Evolutionary conservation across 2,113 vertebrate species (phyloP).

Genomic region (Amphiprion percula): DNA sequence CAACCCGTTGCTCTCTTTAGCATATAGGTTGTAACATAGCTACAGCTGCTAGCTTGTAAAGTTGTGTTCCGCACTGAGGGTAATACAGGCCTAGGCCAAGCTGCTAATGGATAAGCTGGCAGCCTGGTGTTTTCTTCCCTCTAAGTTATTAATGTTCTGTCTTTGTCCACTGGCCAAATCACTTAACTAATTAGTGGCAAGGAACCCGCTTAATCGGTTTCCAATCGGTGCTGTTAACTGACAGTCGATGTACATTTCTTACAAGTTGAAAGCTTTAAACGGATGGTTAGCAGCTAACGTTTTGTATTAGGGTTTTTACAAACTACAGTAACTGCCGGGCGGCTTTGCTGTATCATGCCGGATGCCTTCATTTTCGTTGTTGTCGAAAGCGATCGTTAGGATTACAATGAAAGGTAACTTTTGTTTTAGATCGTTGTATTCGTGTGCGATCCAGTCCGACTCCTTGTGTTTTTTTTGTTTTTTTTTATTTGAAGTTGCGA

Average conservation of each 20-base stretch:
- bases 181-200: slow-evolving; percentile 60
- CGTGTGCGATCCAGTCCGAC: background rate
- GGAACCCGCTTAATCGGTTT: background rate
- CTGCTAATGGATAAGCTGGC: slow-evolving; percentile 49
- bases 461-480: background rate
- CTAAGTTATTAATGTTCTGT: slow-evolving; percentile 73
- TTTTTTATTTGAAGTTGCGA: background rate
- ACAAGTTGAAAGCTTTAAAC: background rate
- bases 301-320: background rate
- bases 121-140: slow-evolving; percentile 56
- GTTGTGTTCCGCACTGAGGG: slow-evolving; percentile 72
- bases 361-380: slow-evolving; percentile 57
- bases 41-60: slow-evolving; percentile 69
- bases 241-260: background rate
- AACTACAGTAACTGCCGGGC: slow-evolving; percentile 22
- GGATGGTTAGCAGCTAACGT: slow-evolving; percentile 3
- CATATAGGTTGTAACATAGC: slow-evolving; percentile 44
- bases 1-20: slow-evolving; percentile 14
- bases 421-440: background rate
- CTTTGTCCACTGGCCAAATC: slow-evolving; percentile 53
- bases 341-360: slow-evolving; percentile 74
- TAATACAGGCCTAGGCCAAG: slow-evolving; percentile 66
- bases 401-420: background rate
- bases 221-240: background rate
- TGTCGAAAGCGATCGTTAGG: background rate